Conservation (phyloP, 92 coral and sea anemone genomes). For the Umimayanthus kanabou region DNA sequence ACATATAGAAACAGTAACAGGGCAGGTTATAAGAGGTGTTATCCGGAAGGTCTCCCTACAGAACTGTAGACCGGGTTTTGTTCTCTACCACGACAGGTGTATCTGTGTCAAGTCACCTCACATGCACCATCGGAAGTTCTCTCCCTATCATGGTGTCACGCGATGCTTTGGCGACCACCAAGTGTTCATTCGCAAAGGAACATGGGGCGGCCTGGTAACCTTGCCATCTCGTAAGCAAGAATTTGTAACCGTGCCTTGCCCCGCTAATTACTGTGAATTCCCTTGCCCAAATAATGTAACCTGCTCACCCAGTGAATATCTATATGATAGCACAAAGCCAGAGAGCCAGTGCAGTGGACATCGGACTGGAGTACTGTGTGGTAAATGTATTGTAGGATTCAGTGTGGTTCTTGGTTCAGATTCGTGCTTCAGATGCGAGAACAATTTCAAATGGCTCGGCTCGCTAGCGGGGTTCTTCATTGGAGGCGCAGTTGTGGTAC, state of each 20-base stretch:
- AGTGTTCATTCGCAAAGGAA: constrained; percentile 66
- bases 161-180: constrained; percentile 65
- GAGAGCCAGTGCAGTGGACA: constrained; percentile 58
- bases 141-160: constrained; percentile 49
- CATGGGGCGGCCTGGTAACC: constrained; percentile 68
- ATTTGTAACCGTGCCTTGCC: constrained; percentile 68
- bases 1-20: constrained; percentile 62
- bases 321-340: constrained; percentile 44
- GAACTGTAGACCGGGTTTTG: constrained; percentile 67
- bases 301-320: constrained; percentile 68
- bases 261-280: constrained; percentile 58
- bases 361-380: constrained; percentile 71
- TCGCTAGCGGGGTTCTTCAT: constrained; percentile 43
- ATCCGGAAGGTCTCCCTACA: constrained; percentile 47
- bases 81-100: constrained; percentile 46
- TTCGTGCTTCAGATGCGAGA: constrained; percentile 46
- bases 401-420: constrained; percentile 67
- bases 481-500: constrained; percentile 50
- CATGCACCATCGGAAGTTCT: constrained; percentile 1
- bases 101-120: constrained; percentile 58
- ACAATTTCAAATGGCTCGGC: constrained; percentile 57
- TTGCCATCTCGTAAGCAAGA: not conserved
- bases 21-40: constrained; percentile 49
- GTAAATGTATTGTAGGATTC: constrained; percentile 57
- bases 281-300: constrained; percentile 30